A percentile compares a stretch with the other conserved stretches of the same genome.
These are phyloP conservation scores for Galeopterus variegatus DNA, from an alignment of 2,113 vertebrate genomes.

Conservation along the genomic window DNA sequence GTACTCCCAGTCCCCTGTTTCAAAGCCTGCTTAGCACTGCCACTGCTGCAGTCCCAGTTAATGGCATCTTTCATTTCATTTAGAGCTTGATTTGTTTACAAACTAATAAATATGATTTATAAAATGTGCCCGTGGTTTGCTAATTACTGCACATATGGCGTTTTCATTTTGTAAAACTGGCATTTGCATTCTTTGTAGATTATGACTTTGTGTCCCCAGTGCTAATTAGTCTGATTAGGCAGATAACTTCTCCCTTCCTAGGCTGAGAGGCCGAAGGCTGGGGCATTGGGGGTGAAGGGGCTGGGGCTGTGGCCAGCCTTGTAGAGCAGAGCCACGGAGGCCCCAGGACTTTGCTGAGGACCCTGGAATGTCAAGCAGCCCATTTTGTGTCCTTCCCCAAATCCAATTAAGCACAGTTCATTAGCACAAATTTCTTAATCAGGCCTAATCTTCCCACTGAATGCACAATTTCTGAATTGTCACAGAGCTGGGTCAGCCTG, in stretches of 20 bases:
- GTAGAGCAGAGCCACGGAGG: slow-evolving; percentile 51
- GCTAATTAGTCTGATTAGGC: slow-evolving; percentile 93
- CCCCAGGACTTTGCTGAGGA: slow-evolving; percentile 70
- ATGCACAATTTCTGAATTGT: slow-evolving; percentile 91
- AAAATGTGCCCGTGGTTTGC: slow-evolving; percentile 90
- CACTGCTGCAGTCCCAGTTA: slow-evolving; percentile 66
- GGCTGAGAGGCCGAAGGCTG: slow-evolving; percentile 82
- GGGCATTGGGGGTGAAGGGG: slow-evolving; percentile 63
- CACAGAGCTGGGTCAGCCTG: slow-evolving; percentile 87
- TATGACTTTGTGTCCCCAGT: slow-evolving; percentile 90
- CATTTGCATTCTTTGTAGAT: slow-evolving; percentile 93
- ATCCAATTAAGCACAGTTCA: slow-evolving; percentile 92
- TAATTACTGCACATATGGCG: slow-evolving; percentile 94
- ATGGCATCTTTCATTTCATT: slow-evolving; percentile 89
- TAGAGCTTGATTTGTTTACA: slow-evolving; percentile 92
- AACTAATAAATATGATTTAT: slow-evolving; percentile 94
- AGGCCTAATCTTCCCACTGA: slow-evolving; percentile 91
- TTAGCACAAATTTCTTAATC: slow-evolving; percentile 92
- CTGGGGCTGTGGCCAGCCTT: neutral
- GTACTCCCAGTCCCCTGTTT: neutral
- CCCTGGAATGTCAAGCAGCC: slow-evolving; percentile 83
- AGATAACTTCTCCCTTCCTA: slow-evolving; percentile 89
- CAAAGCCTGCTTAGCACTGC: slow-evolving; percentile 19
- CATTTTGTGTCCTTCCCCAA: slow-evolving; percentile 89
- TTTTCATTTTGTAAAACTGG: slow-evolving; percentile 91